Conservation (phyloP, 2,888 invertebrate genomes). For the Branchipolynoe longqiensis region DNA sequence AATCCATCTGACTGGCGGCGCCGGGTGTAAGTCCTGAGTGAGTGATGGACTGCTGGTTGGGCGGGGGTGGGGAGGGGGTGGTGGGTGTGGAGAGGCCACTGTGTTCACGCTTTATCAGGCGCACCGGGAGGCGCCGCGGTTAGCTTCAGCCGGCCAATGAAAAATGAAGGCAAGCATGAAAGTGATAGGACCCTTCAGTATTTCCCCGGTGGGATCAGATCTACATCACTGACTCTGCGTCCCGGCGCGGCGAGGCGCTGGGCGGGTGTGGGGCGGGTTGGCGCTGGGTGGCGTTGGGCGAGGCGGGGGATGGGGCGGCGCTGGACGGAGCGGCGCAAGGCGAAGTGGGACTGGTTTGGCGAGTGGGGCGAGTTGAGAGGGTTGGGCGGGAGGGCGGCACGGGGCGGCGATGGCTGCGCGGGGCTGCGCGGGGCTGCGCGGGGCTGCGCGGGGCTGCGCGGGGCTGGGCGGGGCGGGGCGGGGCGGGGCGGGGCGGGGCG, state of each 20-base stretch:
- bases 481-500: background rate
- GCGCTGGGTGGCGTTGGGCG: no score
- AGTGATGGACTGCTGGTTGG: background rate
- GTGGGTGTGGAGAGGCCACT: no score
- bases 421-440: no score
- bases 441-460: background rate
- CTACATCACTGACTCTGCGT: background rate
- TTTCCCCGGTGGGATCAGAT: constrained; percentile 8
- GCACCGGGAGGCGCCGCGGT: background rate
- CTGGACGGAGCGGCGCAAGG: no score
- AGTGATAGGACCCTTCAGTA: constrained; percentile 29
- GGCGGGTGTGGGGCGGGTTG: background rate
- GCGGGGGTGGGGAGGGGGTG: background rate
- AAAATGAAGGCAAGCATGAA: constrained; percentile 38
- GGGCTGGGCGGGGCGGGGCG: no score
- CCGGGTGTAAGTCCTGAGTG: background rate
- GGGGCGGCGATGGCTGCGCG: background rate
- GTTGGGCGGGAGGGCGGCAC: no score
- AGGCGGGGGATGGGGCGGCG: no score
- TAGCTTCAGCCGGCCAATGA: background rate
- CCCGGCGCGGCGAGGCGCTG: background rate
- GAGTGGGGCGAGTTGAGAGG: no score
- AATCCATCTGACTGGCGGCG: background rate
- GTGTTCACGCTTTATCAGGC: background rate
- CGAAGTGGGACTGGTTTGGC: no score